A percentile compares a stretch with the other conserved stretches of the same genome.
phyloP scores from a whole-genome alignment of 2,797 vertebrate species.

The Merluccius polli region DNA sequence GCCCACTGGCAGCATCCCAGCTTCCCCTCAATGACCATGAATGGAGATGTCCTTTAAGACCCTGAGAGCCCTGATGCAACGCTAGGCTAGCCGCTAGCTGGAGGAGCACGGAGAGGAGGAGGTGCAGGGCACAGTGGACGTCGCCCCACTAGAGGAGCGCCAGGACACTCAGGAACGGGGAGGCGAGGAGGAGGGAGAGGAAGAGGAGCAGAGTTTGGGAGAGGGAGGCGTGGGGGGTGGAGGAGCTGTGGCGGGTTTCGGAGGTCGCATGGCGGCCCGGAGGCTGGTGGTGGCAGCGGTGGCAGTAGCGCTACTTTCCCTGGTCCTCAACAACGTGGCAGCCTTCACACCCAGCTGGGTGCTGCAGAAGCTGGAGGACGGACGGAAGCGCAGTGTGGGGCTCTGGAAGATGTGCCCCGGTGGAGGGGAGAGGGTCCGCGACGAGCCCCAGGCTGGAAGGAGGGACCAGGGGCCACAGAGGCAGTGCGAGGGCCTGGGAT shows the following conservation, averaged over 20 bases:
- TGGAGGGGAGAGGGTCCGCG: constrained; percentile 70
- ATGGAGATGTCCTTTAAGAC: constrained; percentile 93
- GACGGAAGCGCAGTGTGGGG: constrained; percentile 90
- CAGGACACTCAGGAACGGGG: constrained; percentile 52
- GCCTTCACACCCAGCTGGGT: constrained; percentile 97
- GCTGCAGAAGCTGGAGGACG: constrained; percentile 87
- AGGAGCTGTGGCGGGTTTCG: constrained; percentile 50
- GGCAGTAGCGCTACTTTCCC: constrained; percentile 89
- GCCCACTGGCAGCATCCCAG: constrained; percentile 34
- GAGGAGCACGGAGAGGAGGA: constrained; percentile 38
- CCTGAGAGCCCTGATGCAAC: constrained; percentile 52
- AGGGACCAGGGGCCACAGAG: constrained; percentile 58
- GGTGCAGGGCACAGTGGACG: constrained; percentile 15
- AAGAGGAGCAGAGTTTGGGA: constrained; percentile 43
- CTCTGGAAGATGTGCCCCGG: constrained; percentile 91
- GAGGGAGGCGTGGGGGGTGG: constrained; percentile 41
- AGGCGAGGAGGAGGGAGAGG: constrained; percentile 68
- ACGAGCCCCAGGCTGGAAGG: constrained; percentile 58
- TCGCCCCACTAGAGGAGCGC: constrained; percentile 51
- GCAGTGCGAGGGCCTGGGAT: constrained; percentile 82
- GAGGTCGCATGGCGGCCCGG: constrained; percentile 85
- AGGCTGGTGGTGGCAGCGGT: constrained; percentile 90
- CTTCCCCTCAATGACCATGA: constrained; percentile 82
- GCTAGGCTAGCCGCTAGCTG: constrained; percentile 32
- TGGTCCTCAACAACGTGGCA: constrained; percentile 91